Percentiles rank a stretch among this genome's conserved stretches.
Conservation (phyloP, 2,113 vertebrate species). For the Chloebia gouldiae region DNA sequence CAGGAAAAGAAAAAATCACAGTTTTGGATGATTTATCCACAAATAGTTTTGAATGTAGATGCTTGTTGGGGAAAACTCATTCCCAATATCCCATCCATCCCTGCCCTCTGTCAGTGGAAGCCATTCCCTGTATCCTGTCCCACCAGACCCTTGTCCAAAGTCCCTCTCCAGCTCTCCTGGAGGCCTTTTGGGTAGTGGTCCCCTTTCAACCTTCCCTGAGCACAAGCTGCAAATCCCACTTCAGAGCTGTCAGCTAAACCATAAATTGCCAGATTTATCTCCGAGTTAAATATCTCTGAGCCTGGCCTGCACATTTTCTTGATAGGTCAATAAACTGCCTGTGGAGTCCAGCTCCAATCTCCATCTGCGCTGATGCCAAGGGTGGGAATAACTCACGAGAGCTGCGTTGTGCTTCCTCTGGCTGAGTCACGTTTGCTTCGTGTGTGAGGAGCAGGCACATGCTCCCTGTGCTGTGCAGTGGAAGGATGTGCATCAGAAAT, state of each 20-base stretch:
- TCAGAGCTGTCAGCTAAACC: neutral
- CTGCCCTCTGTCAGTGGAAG: neutral
- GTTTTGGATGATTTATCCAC: neutral
- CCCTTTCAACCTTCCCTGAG: neutral
- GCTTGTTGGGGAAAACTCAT: rapidly evolving
- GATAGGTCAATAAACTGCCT: neutral
- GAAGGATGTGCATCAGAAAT: neutral
- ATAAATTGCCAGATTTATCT: slow-evolving; percentile 18
- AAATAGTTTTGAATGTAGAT: neutral
- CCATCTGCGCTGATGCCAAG: neutral
- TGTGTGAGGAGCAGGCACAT: neutral
- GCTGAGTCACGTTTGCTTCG: neutral
- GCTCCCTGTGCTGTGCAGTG: neutral
- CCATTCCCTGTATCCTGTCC: neutral
- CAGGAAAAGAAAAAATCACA: neutral
- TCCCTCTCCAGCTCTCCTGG: neutral
- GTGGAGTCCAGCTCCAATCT: neutral
- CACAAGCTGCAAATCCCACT: neutral
- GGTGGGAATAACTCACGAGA: neutral
- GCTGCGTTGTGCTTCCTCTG: neutral
- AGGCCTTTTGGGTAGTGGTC: neutral
- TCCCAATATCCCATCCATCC: rapidly evolving
- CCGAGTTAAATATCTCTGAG: neutral
- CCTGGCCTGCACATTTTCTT: neutral
- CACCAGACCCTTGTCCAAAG: neutral